These are phyloP conservation scores for Hydropsyche betteni DNA, from an alignment of 2,888 invertebrate species.

Conservation along the genomic window DNA sequence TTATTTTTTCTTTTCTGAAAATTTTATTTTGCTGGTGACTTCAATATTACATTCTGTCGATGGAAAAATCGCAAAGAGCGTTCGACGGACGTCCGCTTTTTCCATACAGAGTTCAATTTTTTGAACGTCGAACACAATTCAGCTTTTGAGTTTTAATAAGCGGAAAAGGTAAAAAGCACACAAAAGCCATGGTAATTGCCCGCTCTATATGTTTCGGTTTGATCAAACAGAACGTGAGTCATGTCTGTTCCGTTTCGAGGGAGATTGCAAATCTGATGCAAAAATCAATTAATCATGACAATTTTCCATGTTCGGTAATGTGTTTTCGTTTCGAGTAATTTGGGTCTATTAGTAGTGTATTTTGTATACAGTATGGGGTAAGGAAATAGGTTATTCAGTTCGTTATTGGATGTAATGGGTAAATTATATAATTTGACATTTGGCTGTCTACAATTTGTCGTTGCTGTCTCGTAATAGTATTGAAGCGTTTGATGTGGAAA, in stretches of 20 bases:
- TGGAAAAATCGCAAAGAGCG: neutral
- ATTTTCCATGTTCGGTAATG: no score
- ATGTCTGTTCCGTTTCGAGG: neutral
- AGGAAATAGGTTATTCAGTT: no score
- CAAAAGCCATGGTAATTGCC: neutral
- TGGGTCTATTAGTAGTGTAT: no score
- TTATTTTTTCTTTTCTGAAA: neutral
- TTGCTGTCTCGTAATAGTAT: no score
- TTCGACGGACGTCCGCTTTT: neutral
- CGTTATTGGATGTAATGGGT: no score
- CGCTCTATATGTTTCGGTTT: neutral
- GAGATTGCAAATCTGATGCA: no score
- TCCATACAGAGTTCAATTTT: neutral
- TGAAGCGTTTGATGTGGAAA: no score
- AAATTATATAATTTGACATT: no score
- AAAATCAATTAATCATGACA: no score
- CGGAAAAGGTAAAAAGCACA: neutral
- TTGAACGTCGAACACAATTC: neutral
- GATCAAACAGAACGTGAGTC: neutral
- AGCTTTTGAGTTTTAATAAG: neutral
- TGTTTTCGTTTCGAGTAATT: no score
- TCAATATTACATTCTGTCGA: conserved; percentile 22
- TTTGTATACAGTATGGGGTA: no score
- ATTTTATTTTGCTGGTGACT: neutral
- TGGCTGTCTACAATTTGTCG: no score